These are phyloP conservation scores for Disparrhopalites patrizii DNA, from an alignment of 2,888 invertebrate species.

Conservation along the genomic window DNA sequence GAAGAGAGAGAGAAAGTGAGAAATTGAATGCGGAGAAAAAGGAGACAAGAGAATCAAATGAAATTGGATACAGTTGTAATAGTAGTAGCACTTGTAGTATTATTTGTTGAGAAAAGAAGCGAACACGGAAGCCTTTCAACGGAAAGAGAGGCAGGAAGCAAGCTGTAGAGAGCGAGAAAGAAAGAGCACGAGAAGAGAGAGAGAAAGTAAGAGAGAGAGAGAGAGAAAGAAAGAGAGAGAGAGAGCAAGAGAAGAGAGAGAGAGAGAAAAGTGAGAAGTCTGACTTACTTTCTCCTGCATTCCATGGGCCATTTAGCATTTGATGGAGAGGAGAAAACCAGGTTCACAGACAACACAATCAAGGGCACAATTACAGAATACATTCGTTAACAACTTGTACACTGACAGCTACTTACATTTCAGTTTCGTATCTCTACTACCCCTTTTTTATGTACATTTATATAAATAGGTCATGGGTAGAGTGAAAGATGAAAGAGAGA, in stretches of 20 bases:
- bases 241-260: conserved; percentile 30
- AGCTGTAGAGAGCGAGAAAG: conserved; percentile 5
- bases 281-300: conserved; percentile 49
- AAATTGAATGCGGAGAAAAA: background rate
- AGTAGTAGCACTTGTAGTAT: too few relatives aligned
- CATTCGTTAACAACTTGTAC: conserved; percentile 29
- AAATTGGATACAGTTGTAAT: too few relatives aligned
- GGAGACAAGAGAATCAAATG: too few relatives aligned
- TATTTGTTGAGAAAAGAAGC: too few relatives aligned
- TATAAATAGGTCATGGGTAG: background rate
- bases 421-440: too few relatives aligned
- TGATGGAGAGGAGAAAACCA: conserved; percentile 39
- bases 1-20: conserved; percentile 1
- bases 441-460: background rate
- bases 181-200: background rate
- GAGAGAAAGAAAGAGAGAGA: conserved; percentile 6
- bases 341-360: conserved; percentile 43
- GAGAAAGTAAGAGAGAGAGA: conserved; percentile 9
- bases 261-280: conserved; percentile 31
- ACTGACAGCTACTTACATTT: conserved; percentile 24
- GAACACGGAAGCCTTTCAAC: background rate
- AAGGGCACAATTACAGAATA: conserved; percentile 34
- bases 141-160: background rate
- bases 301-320: conserved; percentile 37
- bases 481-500: background rate